Evolutionary conservation across 2,113 vertebrate genomes (phyloP), one percentile per base, ranked within the genome.

Genomic region (Bos javanicus): DNA sequence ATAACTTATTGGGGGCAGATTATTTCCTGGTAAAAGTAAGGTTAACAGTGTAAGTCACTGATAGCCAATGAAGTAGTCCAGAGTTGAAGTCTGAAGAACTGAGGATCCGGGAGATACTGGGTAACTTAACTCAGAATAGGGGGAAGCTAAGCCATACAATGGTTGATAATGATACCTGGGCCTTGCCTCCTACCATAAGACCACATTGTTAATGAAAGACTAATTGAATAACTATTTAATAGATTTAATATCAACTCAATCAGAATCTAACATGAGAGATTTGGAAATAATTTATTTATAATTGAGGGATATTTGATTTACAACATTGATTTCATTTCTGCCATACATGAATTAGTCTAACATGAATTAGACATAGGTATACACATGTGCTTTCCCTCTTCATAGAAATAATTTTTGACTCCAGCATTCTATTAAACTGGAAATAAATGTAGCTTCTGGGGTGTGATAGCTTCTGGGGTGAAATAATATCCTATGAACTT

Each of bases 1-100:
- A 0, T 46, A 26, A 67, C 7, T 23, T 23, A 17, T 1, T 7
- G 0, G 4, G 23, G 12, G 2, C 7, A 36, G 19, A 12, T 62
- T 46, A 30, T 14, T 62, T 82, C 2, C 52, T 56, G 2, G 54
- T 25, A 25, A 54, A 39, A 28, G 33, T 5, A 8, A 59, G 2
- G 78, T 86, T 48, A 28, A 39, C 0, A 1, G 15, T 21, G 16
- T 54, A 52, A 87, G 12, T 60, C 46, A 25, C n/a, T 16, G 71
- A 39, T 0, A 13, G 16, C 52, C n/a, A 43, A 1, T 28, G n/a
- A 50, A 52, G n/a, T 16, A 46, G 46, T 11, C 16, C 28, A n/a
- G 2, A 14, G 43, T 5, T 15, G 6, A 36, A 60, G 4, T 54
- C 13, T 5, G 5, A 46, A 93, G 43, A 52, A 21, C 9, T 26